Base-by-base conservation (phyloP, 2,888 invertebrate species). In the Drosophila mayaguana region DNA sequence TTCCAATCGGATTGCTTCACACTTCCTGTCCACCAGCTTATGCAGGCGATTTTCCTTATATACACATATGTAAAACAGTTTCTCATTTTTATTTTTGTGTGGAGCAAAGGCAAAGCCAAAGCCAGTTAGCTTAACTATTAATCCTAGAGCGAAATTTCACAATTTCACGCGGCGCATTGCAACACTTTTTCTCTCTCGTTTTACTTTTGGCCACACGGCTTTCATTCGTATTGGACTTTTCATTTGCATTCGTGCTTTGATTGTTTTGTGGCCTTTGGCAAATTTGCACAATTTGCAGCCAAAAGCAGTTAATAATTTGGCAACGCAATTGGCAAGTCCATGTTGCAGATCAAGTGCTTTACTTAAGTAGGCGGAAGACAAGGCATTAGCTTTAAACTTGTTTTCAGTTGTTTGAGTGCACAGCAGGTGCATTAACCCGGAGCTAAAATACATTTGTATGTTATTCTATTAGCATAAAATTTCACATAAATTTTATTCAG, bases 211-310 rank as follows among this genome's bases (percentile, higher is more conserved):
- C 66, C 64, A 63, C 67, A 16, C 36, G 72, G 81, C 83, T 88
- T 88, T 89, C 84, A 62, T 84, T 84, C 67, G 80, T 89, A 89
- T 81, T 81, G 75, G 77, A 68, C 80, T 75, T 81, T 73, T 72
- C 76, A 88, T 84, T 84, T 81, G 74, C 76, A 83, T 86, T 83
- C 46, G 45, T 43, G 71, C 68, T 72, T 73, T 83, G 85, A 86
- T 86, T 86, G 82, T 65, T 86, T 86, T 64, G 59, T 69, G 63
- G 88, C 85, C 83, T 48, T 64, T 56, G 83, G 86, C 86, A 54
- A 71, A 61, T 83, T 83, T 83, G 74, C 83, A 88, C 83, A 83
- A 83, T 83, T 67, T 75, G 55, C 57, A 59, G n/a, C 42, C 36
- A 55, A 76, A 78, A 63, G 40, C 74, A 72, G 80, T 80, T 83